Evolutionary conservation across 92 coral and sea anemone genomes (phyloP), one percentile per base, ranked within the genome.

Genomic region (Montipora capitata): DNA sequence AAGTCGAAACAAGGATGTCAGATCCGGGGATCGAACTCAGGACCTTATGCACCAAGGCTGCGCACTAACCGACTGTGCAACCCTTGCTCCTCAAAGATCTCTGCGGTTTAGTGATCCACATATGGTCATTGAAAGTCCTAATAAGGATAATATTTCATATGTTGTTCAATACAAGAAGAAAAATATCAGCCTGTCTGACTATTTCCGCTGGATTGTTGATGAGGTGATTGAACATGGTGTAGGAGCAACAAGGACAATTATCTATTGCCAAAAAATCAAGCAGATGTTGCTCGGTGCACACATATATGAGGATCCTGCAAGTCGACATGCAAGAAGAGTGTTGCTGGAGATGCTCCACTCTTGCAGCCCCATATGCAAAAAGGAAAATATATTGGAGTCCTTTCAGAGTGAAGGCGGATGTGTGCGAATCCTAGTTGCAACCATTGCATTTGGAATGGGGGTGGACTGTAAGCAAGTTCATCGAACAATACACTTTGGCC

Each of bases 281-380:
- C 74, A 69, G 51, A 9, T n/a, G 7, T 49, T 69, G 3, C 74
- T 69, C 3, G 74, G 74, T 10, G 49, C 38, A 39, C 38, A 69
- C 48, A 69, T 69, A n/a, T n/a, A n/a, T n/a, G n/a, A n/a, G n/a
- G n/a, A n/a, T 17, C 72, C 72, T 10, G 13, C 7, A 7, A 7
- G 16, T 15, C 4, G 15, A 16, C 42, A 81, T 27, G 27, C 57
- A 16, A 59, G n/a, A n/a, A n/a, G 74, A 43, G 92, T 88, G 15
- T 44, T 92, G 62, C n/a, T 89, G 43, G 91, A 93, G 74, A 89
- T 93, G 91, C 67, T 89, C n/a, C 91, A 81, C 71, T 93, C 93
- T 4, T 89, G 93, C 42, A 85, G 88, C 18, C 93, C 93, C 18
- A 68, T 63, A 14, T 7, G 77, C 12, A 93, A 93, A 44, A 89